Percentiles rank a stretch among this genome's conserved stretches.
These are phyloP conservation scores for Alcis repandata DNA, from an alignment of 2,888 invertebrate species.

Conservation along the genomic window DNA sequence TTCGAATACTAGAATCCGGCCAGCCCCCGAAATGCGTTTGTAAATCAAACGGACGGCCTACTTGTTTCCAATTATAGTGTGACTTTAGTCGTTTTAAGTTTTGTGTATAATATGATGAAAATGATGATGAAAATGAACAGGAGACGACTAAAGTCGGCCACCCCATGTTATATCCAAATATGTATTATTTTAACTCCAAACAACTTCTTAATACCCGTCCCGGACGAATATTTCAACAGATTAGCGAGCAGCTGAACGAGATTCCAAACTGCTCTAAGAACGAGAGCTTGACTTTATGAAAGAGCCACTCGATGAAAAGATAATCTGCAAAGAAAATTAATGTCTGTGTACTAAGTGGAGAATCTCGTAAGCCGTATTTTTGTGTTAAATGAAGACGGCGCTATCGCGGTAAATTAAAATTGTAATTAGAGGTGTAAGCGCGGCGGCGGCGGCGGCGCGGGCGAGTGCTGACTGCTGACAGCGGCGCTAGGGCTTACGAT, in stretches of 20 bases:
- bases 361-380: background rate
- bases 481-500: no score
- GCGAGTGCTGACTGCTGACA: no score
- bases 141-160: no score
- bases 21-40: no score
- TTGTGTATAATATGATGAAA: no score
- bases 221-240: background rate
- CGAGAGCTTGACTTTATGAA: background rate
- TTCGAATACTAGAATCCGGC: no score
- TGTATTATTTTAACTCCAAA: background rate
- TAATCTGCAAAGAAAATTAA: constrained; percentile 4
- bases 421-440: background rate
- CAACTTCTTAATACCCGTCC: background rate
- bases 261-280: background rate
- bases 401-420: background rate
- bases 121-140: no score
- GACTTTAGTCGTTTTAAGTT: no score
- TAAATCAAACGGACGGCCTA: no score
- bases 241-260: background rate
- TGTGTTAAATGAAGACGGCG: background rate
- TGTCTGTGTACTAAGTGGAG: background rate
- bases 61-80: no score
- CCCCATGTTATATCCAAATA: background rate
- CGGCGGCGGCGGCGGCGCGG: no score
- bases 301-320: constrained; percentile 6